Evolutionary conservation across 2,797 vertebrate species (phyloP), one percentile per base, ranked within the genome.

Genomic region (Labeo calbasu): DNA sequence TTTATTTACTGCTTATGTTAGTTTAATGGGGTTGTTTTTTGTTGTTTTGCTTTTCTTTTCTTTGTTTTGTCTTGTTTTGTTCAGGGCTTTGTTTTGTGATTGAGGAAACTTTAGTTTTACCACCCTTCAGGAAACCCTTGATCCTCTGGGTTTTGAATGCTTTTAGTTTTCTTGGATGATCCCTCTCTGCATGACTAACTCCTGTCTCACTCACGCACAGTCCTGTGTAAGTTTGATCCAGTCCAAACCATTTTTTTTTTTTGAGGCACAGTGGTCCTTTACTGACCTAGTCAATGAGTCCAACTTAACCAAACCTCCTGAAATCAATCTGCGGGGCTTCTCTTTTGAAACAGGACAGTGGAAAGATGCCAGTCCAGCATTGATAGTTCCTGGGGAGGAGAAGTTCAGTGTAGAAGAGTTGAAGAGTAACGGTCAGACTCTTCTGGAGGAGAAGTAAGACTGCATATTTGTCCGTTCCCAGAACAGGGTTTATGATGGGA

Each of bases 351-450:
- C 89, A 99, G 98, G 96, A 82, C 96, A 95, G 87, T 96, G 96
- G 90, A 97, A 97, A 93, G 97, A 97, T 85, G 95, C 95, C 80
- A 96, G 97, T 72, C 96, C 97, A 23, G 97, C 97, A 91, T 95
- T 98, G 90, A 89, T 99, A 91, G 96, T 99, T 90, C 97, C 97
- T 28, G 96, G 97, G 86, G 97, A 99, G 88, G 98, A 99, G 93
- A 99, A 98, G 92, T 98, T 98, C 71, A 99, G 97, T 86, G 95
- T 99, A 82, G 97, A 98, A 92, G 97, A 98, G 92, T 97, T 95
- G 81, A 97, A 94, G 94, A 98, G 96, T 93, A 99, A 99, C 7
- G 97, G 98, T 79, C 98, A 99, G 92, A 97, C 96, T 53, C 96
- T 97, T 86, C 95, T 96, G 89, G 97, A 99, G 91, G 98, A 99